phyloP scores from a whole-genome alignment of 1,140 invertebrate genomes.

The Geopemphigus sp. region DNA sequence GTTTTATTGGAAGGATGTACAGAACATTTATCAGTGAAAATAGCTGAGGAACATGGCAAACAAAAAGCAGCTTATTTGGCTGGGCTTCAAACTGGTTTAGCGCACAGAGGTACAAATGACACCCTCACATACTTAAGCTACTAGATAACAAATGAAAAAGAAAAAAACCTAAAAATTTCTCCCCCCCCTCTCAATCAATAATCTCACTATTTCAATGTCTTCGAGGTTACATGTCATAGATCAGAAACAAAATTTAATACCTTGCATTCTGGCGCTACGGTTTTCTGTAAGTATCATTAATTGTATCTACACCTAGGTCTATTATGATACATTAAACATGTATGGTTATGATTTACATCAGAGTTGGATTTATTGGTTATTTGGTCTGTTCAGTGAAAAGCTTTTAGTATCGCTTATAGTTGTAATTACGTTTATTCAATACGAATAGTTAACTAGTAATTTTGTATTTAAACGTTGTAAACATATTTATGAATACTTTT shows the following conservation, averaged over 20 bases:
- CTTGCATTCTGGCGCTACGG: slow-evolving; percentile 42
- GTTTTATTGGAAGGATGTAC: slow-evolving; percentile 78
- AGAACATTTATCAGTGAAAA: slow-evolving; percentile 79
- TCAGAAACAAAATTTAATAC: slow-evolving; percentile 48
- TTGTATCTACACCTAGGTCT: slow-evolving; percentile 40
- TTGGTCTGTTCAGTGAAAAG: neutral
- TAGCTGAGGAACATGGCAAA: slow-evolving; percentile 91
- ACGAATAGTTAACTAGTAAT: neutral
- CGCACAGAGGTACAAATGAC: slow-evolving; percentile 56
- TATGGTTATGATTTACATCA: slow-evolving; percentile 19
- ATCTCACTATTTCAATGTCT: slow-evolving; percentile 42
- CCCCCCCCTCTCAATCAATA: slow-evolving; percentile 32
- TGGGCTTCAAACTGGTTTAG: slow-evolving; percentile 62
- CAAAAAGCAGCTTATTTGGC: slow-evolving; percentile 73
- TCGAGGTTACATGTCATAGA: slow-evolving; percentile 49
- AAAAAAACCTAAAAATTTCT: slow-evolving; percentile 30
- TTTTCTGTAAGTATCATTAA: slow-evolving; percentile 47
- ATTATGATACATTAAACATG: slow-evolving; percentile 15
- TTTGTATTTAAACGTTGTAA: slow-evolving; percentile 4
- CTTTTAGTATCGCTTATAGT: neutral
- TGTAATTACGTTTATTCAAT: neutral
- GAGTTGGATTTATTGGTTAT: neutral
- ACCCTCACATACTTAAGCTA: slow-evolving; percentile 50
- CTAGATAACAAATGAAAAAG: slow-evolving; percentile 49
- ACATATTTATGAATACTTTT: neutral